A percentile compares a stretch with the other conserved stretches of the same genome.
Conservation (phyloP, 2,113 vertebrate species). For the Aphelocoma coerulescens region DNA sequence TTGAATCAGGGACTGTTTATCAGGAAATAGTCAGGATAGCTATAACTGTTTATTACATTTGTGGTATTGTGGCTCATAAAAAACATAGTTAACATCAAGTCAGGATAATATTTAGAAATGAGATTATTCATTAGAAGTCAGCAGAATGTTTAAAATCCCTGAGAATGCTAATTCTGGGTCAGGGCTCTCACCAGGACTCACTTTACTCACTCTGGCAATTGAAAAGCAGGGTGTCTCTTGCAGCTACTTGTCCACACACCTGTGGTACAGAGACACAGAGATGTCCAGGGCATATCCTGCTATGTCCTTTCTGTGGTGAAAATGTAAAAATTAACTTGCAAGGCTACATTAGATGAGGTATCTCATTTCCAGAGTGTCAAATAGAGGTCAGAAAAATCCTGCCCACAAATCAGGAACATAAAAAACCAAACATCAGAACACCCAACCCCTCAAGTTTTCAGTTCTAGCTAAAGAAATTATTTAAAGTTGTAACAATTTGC, state of each 20-base stretch:
- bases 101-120: neutral
- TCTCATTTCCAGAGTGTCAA: neutral
- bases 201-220: neutral
- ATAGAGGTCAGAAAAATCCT: neutral
- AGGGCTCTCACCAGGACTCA: neutral
- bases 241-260: neutral
- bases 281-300: neutral
- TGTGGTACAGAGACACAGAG: neutral
- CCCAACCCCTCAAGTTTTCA: neutral
- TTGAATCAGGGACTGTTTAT: neutral
- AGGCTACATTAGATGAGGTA: neutral
- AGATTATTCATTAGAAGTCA: neutral
- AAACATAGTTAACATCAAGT: neutral
- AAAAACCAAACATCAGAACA: neutral
- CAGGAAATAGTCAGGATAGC: neutral
- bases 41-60: neutral
- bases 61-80: neutral
- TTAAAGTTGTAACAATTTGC: neutral
- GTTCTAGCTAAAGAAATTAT: neutral
- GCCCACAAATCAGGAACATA: neutral
- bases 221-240: neutral
- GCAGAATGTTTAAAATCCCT: neutral
- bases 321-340: neutral
- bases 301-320: neutral
- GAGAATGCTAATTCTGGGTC: neutral